phyloP scores from a whole-genome alignment of 64 coral and sea anemone species.

The Platygyra sinensis region DNA sequence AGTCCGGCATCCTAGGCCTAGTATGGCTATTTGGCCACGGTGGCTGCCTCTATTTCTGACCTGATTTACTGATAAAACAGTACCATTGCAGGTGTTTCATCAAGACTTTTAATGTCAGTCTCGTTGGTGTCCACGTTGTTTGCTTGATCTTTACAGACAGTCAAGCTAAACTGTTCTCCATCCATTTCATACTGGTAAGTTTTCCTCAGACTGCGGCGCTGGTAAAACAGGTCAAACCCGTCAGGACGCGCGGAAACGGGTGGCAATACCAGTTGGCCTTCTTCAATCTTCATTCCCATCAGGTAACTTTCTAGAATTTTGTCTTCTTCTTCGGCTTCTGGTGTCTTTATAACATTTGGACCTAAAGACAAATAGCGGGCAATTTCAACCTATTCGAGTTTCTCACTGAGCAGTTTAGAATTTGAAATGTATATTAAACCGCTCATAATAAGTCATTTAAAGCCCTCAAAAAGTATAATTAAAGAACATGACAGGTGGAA shows the following conservation, averaged over 20 bases:
- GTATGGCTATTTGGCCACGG: too few relatives aligned
- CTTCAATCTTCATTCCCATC: constrained; percentile 5
- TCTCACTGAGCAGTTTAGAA: too few relatives aligned
- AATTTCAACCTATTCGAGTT: background rate
- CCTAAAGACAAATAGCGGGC: background rate
- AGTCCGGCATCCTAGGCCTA: too few relatives aligned
- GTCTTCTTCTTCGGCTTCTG: constrained; percentile 41
- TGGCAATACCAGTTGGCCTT: background rate
- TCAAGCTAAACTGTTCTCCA: constrained; percentile 19
- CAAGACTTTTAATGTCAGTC: background rate
- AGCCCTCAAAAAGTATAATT: too few relatives aligned
- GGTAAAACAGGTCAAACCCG: constrained; percentile 12
- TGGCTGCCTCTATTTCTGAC: background rate
- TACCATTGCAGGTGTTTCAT: constrained; percentile 14
- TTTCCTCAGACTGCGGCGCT: background rate
- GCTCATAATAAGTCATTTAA: too few relatives aligned
- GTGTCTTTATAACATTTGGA: background rate
- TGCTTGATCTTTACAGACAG: constrained; percentile 41
- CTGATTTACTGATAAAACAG: too few relatives aligned
- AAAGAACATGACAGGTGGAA: too few relatives aligned
- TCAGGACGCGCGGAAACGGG: constrained; percentile 4
- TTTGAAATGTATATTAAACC: too few relatives aligned
- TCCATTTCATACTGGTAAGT: constrained; percentile 10
- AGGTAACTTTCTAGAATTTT: constrained; percentile 19
- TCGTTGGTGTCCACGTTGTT: background rate